Conservation (phyloP, 1,140 invertebrate genomes). For the Heliconius eleuchia region DNA sequence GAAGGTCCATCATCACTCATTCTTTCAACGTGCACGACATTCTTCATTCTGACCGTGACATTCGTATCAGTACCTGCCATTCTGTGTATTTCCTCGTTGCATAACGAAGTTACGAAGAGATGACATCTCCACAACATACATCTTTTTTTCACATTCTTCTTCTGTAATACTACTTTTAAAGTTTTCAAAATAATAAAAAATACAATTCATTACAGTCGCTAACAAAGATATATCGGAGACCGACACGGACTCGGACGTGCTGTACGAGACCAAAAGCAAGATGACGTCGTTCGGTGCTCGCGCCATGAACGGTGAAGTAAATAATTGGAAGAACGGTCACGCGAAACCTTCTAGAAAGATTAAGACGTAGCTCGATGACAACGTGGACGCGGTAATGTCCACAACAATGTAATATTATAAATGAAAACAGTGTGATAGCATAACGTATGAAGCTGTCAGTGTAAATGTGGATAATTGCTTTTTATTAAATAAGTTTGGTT, state of each 20-base stretch:
- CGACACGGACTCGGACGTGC: conserved; percentile 88
- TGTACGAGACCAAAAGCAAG: conserved; percentile 85
- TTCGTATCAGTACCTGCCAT: too few relatives aligned
- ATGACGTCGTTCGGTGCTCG: conserved; percentile 77
- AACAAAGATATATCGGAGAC: conserved; percentile 86
- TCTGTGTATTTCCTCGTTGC: too few relatives aligned
- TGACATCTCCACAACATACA: too few relatives aligned
- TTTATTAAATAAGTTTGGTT: not conserved
- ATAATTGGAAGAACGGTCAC: conserved; percentile 79
- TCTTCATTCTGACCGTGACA: too few relatives aligned
- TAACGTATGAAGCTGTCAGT: not conserved
- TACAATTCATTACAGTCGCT: conserved; percentile 64
- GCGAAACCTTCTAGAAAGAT: conserved; percentile 79
- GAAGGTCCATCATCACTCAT: too few relatives aligned
- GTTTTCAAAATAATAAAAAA: not conserved
- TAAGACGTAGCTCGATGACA: conserved; percentile 63
- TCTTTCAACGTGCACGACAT: too few relatives aligned
- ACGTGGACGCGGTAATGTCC: conserved; percentile 40
- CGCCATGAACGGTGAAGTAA: conserved; percentile 79
- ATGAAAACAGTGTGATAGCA: conserved; percentile 34
- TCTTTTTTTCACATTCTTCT: too few relatives aligned
- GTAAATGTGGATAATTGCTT: not conserved
- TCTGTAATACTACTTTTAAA: too few relatives aligned
- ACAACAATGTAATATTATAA: conserved; percentile 31
- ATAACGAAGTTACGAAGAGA: too few relatives aligned